These are phyloP conservation scores for Cephus rjabovi DNA, from an alignment of 2,888 invertebrate genomes.

Conservation along the genomic window DNA sequence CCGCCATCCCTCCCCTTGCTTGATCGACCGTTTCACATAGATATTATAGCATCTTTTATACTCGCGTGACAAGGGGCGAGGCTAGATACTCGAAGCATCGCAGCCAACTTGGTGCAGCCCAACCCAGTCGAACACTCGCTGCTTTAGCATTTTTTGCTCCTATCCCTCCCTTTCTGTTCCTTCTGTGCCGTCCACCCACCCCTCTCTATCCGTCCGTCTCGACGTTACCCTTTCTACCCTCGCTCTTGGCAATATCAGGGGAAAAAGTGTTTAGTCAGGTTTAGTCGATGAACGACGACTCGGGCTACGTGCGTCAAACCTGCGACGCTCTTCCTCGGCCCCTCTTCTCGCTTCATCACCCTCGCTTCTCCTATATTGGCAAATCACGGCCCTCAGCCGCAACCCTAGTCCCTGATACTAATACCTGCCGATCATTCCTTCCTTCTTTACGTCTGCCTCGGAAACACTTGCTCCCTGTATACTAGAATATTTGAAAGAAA, in stretches of 20 bases:
- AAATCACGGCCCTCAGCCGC: neutral
- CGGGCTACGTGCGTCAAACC: neutral
- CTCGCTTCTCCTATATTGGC: neutral
- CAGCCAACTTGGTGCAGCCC: no score
- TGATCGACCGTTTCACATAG: neutral
- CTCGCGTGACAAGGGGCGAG: neutral
- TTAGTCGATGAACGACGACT: neutral
- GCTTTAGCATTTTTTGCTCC: no score
- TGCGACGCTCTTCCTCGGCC: no score
- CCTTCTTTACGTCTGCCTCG: slow-evolving; percentile 36
- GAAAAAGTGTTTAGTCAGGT: slow-evolving; percentile 5
- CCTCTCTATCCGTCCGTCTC: neutral
- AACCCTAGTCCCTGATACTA: neutral
- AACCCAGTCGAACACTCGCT: no score
- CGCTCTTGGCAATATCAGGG: neutral
- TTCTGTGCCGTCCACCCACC: neutral
- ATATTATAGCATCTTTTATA: slow-evolving; percentile 1
- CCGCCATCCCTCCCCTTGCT: no score
- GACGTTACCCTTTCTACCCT: neutral
- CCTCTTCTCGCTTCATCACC: no score
- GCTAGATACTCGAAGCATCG: no score
- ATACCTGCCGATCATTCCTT: slow-evolving; percentile 24
- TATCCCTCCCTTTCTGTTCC: no score
- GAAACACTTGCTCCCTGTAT: slow-evolving; percentile 31
- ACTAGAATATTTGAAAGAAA: no score